phyloP scores from a whole-genome alignment of 2,113 vertebrate genomes.

The Neotragus pygmaeus region DNA sequence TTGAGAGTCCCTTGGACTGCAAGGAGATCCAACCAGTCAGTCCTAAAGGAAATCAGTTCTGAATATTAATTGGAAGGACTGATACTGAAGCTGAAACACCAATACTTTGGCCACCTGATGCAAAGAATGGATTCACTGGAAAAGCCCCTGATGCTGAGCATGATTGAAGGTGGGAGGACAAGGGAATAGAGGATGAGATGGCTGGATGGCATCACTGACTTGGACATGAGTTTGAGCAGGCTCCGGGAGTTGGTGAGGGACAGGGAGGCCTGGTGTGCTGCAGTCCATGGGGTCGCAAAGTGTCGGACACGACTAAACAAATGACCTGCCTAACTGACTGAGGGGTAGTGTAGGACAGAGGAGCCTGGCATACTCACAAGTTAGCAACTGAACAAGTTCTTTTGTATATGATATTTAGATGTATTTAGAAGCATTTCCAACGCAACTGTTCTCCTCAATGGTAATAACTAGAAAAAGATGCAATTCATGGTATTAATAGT shows the following conservation, averaged over 20 bases:
- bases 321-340: not conserved
- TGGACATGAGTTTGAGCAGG: not conserved
- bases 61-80: not conserved
- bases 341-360: not conserved
- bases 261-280: not conserved
- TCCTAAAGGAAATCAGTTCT: not conserved
- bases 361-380: not conserved
- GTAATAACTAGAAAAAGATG: not conserved
- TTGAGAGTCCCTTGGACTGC: not conserved
- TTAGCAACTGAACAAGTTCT: not conserved
- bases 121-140: not conserved
- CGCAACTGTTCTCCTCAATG: not conserved
- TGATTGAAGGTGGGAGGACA: not conserved
- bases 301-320: accelerated
- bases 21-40: not conserved
- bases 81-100: not conserved
- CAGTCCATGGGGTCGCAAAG: not conserved
- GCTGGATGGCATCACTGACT: not conserved
- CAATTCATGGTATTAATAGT: not conserved
- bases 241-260: accelerated
- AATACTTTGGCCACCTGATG: not conserved
- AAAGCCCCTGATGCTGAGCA: not conserved
- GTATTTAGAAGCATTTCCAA: not conserved
- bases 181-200: not conserved
- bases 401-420: not conserved